A percentile compares a stretch with the other conserved stretches of the same genome.
Conservation (phyloP, 2,113 vertebrate genomes). For the Anolis carolinensis region DNA sequence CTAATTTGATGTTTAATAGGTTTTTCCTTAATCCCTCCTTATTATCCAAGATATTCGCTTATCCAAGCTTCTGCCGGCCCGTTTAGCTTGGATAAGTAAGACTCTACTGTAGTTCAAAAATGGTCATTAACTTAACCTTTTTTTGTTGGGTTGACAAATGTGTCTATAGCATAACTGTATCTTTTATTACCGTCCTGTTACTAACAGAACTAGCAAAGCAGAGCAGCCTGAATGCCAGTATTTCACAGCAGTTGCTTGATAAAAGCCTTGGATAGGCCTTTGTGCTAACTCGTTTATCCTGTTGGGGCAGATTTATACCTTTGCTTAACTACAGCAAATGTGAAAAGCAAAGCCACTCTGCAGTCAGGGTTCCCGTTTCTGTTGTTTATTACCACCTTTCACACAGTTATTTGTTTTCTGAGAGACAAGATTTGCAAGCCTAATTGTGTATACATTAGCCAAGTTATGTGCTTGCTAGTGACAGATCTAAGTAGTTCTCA, state of each 20-base stretch:
- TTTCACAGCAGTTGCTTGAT: not conserved
- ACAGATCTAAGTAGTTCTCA: not conserved
- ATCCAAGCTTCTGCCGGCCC: too few relatives aligned
- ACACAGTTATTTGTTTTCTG: not conserved
- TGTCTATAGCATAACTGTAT: not conserved
- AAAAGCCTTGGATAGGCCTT: not conserved
- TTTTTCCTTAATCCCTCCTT: too few relatives aligned
- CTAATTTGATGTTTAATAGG: too few relatives aligned
- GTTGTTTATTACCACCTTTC: not conserved
- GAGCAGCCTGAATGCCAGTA: conserved; percentile 12
- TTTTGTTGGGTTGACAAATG: not conserved
- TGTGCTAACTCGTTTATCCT: not conserved
- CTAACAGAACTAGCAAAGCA: conserved; percentile 20
- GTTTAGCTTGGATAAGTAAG: too few relatives aligned
- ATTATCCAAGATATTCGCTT: too few relatives aligned
- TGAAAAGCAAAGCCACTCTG: not conserved
- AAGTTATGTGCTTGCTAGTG: not conserved
- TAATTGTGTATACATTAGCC: not conserved
- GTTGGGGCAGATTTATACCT: not conserved
- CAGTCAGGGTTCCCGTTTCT: not conserved
- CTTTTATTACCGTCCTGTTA: not conserved
- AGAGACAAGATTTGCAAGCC: not conserved
- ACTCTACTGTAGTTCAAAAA: too few relatives aligned
- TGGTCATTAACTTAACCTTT: not conserved
- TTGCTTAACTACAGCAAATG: not conserved